phyloP scores from a whole-genome alignment of 2,797 vertebrate genomes.

The Manis pentadactyla region DNA sequence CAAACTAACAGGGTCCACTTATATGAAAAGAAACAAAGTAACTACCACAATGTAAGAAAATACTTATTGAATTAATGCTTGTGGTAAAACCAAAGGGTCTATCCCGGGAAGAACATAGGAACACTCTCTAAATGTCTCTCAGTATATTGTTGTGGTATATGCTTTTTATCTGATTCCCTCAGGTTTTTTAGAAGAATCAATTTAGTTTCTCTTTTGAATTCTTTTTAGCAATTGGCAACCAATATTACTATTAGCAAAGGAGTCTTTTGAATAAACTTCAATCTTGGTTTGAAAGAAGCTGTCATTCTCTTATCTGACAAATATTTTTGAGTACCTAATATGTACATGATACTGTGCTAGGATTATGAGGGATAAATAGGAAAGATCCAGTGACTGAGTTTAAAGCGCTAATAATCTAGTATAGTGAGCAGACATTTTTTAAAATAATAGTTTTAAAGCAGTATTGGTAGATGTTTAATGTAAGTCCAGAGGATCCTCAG shows the following conservation, averaged over 20 bases:
- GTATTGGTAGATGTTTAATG: not conserved
- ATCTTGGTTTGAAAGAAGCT: not conserved
- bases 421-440: not conserved
- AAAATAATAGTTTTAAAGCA: constrained; percentile 25
- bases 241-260: not conserved
- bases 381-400: not conserved
- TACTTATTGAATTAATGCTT: not conserved
- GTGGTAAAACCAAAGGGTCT: not conserved
- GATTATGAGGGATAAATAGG: not conserved
- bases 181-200: not conserved
- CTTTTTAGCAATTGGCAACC: not conserved
- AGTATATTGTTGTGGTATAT: not conserved
- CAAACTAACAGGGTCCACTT: not conserved
- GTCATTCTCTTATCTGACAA: not conserved
- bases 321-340: not conserved
- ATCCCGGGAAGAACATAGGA: not conserved
- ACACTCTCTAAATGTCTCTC: not conserved
- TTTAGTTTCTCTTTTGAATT: not conserved
- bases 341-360: not conserved
- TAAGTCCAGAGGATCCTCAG: not conserved
- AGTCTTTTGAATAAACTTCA: not conserved
- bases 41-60: not conserved
- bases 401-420: not conserved
- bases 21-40: not conserved
- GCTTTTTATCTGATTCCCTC: not conserved